Base-by-base conservation (phyloP, 1,140 invertebrate genomes). In the Sitodiplosis mosellana region DNA sequence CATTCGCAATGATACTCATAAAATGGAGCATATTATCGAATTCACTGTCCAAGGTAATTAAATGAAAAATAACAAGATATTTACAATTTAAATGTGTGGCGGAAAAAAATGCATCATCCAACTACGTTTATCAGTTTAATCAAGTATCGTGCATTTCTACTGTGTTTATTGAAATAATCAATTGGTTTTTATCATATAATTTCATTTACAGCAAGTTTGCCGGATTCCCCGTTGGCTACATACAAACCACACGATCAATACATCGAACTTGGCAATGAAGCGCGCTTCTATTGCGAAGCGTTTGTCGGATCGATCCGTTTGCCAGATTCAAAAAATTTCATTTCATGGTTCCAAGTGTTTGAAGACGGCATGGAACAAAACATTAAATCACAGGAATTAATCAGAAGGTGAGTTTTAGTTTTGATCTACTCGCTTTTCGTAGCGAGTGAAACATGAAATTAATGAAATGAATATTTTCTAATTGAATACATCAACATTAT, bases 221-320 rank as follows among this genome's bases (percentile, higher is more conserved):
- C 71, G 7, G 69, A 74, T 52, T 60, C 65, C 20, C 73, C 72
- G 27, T 64, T 67, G 64, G 67, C 67, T 41, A 76, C 73, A 53
- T 75, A 70, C 59, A 64, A 70, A 34, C 71, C 72, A 14, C 57
- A 64, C 51, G 65, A 74, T 56, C 65, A 68, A 56, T 66, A 67
- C 63, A 63, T 69, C 45, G 64, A 65, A 37, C 61, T 76, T 37
- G 79, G 76, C 7, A 69, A 69, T 44, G 61, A 67, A 10, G 67
- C 76, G 11, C 68, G 81, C 50, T 64, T 83, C 20, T 83, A 77
- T 64, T 83, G 81, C 63, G 81, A 83, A 64, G 80, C 79, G 48
- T 80, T 82, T 58, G 73, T 81, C 42, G 80, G 80, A 71, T 69
- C 75, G 14, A 18, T 43, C 11, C 21, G 10, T 11, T 20, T 50